A percentile compares a stretch with the other conserved stretches of the same genome.
Conservation (phyloP, 1,140 invertebrate genomes). For the Pemphigus obesinymphae region DNA sequence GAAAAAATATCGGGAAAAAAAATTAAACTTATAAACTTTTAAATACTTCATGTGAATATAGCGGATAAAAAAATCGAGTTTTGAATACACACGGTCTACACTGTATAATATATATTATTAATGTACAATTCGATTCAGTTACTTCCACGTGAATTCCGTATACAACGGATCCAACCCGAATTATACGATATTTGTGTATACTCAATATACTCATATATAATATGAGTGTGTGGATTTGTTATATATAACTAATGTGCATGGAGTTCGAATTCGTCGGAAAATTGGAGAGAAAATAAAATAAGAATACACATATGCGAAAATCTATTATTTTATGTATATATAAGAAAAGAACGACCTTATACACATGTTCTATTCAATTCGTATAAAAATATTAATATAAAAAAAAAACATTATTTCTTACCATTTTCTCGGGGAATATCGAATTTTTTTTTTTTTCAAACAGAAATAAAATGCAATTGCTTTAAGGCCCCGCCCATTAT, state of each 20-base stretch:
- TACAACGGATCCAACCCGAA: neutral
- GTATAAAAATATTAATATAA: constrained; percentile 1
- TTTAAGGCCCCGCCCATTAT: neutral
- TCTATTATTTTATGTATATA: neutral
- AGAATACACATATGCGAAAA: neutral
- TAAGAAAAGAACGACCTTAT: neutral
- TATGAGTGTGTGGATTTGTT: neutral
- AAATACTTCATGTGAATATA: too few species aligned
- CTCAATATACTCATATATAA: too few species aligned
- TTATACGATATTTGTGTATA: neutral
- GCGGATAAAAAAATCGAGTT: too few species aligned
- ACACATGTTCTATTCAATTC: neutral
- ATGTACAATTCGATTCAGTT: too few species aligned
- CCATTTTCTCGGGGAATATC: neutral
- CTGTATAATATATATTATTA: too few species aligned
- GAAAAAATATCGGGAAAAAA: too few species aligned
- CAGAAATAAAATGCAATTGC: neutral
- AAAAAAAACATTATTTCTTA: constrained; percentile 8
- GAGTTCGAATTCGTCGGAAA: neutral
- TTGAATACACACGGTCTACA: too few species aligned
- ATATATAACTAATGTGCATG: neutral
- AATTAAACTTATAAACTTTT: too few species aligned
- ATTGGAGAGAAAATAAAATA: neutral
- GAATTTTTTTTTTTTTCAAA: neutral
- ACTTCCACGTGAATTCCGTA: neutral